phyloP scores from a whole-genome alignment of 35 echinoderm and acorn worm genomes.

The Apostichopus californicus region DNA sequence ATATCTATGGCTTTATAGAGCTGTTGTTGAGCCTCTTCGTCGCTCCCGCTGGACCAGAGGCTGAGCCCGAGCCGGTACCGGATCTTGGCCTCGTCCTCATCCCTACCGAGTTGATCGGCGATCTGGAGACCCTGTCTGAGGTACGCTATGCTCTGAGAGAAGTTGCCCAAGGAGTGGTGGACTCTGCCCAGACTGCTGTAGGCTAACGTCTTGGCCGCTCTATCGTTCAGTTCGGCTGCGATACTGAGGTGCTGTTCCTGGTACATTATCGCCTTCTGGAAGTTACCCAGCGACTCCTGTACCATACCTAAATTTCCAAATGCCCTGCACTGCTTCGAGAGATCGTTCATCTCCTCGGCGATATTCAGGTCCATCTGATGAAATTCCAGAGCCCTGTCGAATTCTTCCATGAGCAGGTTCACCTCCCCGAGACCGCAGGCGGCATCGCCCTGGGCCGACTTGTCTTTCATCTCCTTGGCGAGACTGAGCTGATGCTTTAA shows the following conservation, averaged over 20 bases:
- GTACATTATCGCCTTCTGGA: slow-evolving; percentile 97
- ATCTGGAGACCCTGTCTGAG: slow-evolving; percentile 97
- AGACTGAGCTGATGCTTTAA: slow-evolving; percentile 88
- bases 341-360: slow-evolving; percentile 85
- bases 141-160: slow-evolving; percentile 88
- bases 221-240: slow-evolving; percentile 93
- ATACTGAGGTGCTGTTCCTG: slow-evolving; percentile 99
- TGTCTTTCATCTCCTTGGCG: slow-evolving; percentile 82
- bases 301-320: slow-evolving; percentile 96
- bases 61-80: slow-evolving; percentile 90
- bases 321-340: slow-evolving; percentile 88
- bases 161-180: slow-evolving; percentile 91
- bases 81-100: slow-evolving; percentile 97
- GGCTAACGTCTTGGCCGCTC: slow-evolving; percentile 85
- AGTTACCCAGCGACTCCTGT: slow-evolving; percentile 96
- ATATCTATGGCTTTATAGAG: slow-evolving; percentile 95
- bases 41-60: slow-evolving; percentile 84
- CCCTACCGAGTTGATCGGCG: slow-evolving; percentile 87
- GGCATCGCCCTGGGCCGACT: slow-evolving; percentile 82
- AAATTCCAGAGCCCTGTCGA: slow-evolving; percentile 87
- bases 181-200: slow-evolving; percentile 92
- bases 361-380: slow-evolving; percentile 92
- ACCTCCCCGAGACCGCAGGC: slow-evolving; percentile 95
- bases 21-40: slow-evolving; percentile 93
- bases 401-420: slow-evolving; percentile 94